Evolutionary conservation across 2,888 invertebrate genomes (phyloP).

Genomic region (Agrotis exclamationis): DNA sequence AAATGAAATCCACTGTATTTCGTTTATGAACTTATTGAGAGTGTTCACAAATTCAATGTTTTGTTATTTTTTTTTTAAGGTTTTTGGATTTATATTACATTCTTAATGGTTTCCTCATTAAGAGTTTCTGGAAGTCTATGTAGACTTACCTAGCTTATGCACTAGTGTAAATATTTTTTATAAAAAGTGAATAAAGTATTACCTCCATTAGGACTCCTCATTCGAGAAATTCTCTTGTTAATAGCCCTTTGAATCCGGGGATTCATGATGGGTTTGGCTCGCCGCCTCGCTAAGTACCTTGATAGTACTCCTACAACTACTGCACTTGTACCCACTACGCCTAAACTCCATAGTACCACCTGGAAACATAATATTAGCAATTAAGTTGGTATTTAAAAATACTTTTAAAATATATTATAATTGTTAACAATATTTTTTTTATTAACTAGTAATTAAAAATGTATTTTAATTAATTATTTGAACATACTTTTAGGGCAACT

Average conservation of each 20-base stretch:
- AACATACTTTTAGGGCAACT: background rate
- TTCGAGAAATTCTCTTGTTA: slow-evolving; percentile 92
- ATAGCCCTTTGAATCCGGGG: slow-evolving; percentile 90
- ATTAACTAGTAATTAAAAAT: no score
- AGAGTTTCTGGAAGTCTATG: no score
- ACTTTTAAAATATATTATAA: no score
- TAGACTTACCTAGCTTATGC: background rate
- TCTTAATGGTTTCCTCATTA: background rate
- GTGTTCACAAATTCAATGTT: background rate
- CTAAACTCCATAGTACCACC: slow-evolving; percentile 94
- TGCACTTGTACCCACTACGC: slow-evolving; percentile 93
- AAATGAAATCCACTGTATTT: no score
- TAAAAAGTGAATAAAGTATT: slow-evolving; percentile 13
- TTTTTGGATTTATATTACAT: background rate
- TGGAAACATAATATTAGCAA: slow-evolving; percentile 73
- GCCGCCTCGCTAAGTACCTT: slow-evolving; percentile 94
- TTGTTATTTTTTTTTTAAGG: no score
- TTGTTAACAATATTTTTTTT: no score
- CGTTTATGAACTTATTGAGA: background rate
- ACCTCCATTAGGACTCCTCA: slow-evolving; percentile 94
- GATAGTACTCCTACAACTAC: slow-evolving; percentile 96
- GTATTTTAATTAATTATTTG: background rate
- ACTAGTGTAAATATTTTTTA: background rate
- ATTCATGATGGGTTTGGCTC: slow-evolving; percentile 92
- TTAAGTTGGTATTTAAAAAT: background rate